A percentile compares a stretch with the other conserved stretches of the same genome.
Conservation (phyloP, 1,140 invertebrate genomes). For the Rhynchophorus ferrugineus region DNA sequence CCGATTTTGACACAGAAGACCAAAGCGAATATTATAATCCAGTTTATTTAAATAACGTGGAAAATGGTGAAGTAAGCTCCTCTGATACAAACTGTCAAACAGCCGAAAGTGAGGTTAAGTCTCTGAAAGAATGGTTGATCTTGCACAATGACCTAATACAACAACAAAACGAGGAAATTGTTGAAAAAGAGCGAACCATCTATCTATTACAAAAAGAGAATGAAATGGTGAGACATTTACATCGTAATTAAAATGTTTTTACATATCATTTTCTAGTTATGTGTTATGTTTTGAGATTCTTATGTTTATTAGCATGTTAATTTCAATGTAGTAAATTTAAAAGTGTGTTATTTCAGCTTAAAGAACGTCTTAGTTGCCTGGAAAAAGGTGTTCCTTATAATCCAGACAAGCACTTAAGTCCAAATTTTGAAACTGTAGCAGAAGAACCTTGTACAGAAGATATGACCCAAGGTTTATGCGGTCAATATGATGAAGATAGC, state of each 20-base stretch:
- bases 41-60: constrained; percentile 38
- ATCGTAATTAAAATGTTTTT: constrained; percentile 7
- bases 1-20: constrained; percentile 22
- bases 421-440: constrained; percentile 15
- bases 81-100: constrained; percentile 42
- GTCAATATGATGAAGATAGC: constrained; percentile 29
- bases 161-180: constrained; percentile 62
- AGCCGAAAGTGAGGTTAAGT: constrained; percentile 50
- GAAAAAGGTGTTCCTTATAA: constrained; percentile 46
- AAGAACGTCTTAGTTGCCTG: constrained; percentile 48
- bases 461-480: constrained; percentile 37
- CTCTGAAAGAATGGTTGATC: constrained; percentile 58
- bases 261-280: not conserved
- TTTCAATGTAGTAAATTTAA: no score
- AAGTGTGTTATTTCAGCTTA: constrained; percentile 48
- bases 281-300: no score
- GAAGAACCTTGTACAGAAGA: constrained; percentile 24
- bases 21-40: constrained; percentile 28
- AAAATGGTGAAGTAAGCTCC: constrained; percentile 23
- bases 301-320: no score
- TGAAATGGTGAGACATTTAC: constrained; percentile 48
- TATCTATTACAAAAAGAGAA: constrained; percentile 55
- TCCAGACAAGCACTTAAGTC: constrained; percentile 25
- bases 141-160: constrained; percentile 66
- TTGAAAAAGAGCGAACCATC: constrained; percentile 59